phyloP scores from a whole-genome alignment of 2,113 vertebrate genomes.

The Chionomys nivalis region DNA sequence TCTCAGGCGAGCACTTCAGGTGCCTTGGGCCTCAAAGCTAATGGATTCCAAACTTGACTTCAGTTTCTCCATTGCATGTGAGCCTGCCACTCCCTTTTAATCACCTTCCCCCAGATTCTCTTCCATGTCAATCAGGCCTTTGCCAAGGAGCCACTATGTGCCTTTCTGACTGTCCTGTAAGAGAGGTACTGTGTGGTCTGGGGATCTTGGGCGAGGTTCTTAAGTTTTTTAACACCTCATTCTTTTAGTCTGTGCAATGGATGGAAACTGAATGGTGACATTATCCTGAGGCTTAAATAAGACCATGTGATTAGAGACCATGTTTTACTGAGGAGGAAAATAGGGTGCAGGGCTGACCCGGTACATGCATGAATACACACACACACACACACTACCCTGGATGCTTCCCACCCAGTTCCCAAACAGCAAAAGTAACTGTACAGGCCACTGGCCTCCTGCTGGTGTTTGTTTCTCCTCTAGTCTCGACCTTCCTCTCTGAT shows the following conservation, averaged over 20 bases:
- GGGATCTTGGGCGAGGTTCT: background rate
- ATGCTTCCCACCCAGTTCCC: background rate
- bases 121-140: background rate
- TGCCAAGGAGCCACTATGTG: background rate
- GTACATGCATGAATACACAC: background rate
- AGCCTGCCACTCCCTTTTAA: background rate
- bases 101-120: background rate
- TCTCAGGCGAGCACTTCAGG: background rate
- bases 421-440: background rate
- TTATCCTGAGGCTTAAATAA: background rate
- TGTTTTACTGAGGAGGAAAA: background rate
- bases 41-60: background rate
- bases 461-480: background rate
- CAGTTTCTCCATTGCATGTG: background rate
- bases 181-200: background rate
- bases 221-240: background rate
- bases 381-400: background rate
- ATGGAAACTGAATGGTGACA: background rate
- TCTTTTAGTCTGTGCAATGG: background rate
- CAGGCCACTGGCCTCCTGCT: background rate
- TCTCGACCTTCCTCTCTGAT: slow-evolving; percentile 23
- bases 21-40: background rate
- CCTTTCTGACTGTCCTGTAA: background rate
- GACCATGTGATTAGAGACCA: background rate
- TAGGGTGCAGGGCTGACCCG: background rate